These are phyloP conservation scores for Pollachius pollachius DNA, from an alignment of 2,113 vertebrate species.

Conservation along the genomic window DNA sequence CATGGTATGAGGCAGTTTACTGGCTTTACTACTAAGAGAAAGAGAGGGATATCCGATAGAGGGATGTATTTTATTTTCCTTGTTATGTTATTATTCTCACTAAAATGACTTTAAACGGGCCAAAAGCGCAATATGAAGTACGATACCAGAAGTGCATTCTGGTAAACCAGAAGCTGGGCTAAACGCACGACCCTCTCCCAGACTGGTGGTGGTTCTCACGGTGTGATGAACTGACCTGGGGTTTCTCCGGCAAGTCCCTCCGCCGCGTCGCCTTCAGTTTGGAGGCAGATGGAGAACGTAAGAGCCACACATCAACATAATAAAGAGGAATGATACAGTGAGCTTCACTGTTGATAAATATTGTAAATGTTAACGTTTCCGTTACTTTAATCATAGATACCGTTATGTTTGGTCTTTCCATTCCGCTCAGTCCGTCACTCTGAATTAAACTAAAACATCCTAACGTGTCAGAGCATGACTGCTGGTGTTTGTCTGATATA, in stretches of 20 bases:
- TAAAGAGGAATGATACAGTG: neutral
- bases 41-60: no score
- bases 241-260: constrained; percentile 68
- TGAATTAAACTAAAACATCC: neutral
- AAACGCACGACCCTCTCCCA: no score
- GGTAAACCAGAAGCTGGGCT: no score
- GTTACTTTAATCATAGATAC: constrained; percentile 26
- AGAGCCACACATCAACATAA: neutral
- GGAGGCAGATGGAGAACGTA: neutral
- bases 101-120: no score
- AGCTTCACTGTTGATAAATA: neutral
- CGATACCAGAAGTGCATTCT: no score
- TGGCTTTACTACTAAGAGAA: no score
- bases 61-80: no score
- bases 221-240: constrained; percentile 38
- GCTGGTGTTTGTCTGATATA: no score
- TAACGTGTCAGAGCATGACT: neutral
- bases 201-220: no score
- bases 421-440: neutral
- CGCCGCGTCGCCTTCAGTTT: constrained; percentile 30
- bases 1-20: no score
- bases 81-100: no score
- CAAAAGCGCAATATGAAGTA: no score
- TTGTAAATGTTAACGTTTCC: neutral
- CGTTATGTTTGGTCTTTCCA: constrained; percentile 40